Percentiles rank a stretch among this genome's conserved stretches.
These are phyloP conservation scores for Neofelis nebulosa DNA, from an alignment of 2,113 vertebrate genomes.

Conservation along the genomic window DNA sequence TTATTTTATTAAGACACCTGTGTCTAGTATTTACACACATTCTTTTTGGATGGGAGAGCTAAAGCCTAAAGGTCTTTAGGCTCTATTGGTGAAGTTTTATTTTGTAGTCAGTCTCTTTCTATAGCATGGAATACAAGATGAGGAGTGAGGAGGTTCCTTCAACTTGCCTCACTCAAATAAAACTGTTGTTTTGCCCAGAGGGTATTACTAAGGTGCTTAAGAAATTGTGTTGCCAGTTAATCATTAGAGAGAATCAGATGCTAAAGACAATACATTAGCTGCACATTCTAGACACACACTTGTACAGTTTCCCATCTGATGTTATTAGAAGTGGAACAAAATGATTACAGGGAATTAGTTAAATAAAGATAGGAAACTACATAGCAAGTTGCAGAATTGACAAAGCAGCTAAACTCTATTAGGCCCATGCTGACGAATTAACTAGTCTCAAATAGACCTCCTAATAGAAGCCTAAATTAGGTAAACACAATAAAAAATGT, in stretches of 20 bases:
- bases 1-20: neutral
- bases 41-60: neutral
- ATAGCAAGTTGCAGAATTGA: neutral
- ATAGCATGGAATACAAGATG: neutral
- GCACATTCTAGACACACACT: neutral
- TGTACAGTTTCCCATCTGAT: neutral
- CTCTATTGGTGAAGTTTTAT: neutral
- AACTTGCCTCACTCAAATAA: neutral
- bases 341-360: neutral
- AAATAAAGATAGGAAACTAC: constrained; percentile 4
- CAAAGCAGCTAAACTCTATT: constrained; percentile 6
- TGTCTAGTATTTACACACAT: neutral
- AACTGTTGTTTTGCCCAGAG: neutral
- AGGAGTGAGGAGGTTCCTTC: neutral
- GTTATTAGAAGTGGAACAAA: constrained; percentile 9
- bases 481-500: constrained; percentile 22
- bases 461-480: neutral
- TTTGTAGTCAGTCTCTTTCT: neutral
- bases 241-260: neutral
- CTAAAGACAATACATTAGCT: neutral
- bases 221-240: neutral
- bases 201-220: neutral
- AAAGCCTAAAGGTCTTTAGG: neutral
- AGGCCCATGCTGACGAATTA: neutral
- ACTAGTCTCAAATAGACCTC: constrained; percentile 29